These are phyloP conservation scores for Danio kyathit DNA, from an alignment of 2,797 vertebrate species.

Conservation along the genomic window DNA sequence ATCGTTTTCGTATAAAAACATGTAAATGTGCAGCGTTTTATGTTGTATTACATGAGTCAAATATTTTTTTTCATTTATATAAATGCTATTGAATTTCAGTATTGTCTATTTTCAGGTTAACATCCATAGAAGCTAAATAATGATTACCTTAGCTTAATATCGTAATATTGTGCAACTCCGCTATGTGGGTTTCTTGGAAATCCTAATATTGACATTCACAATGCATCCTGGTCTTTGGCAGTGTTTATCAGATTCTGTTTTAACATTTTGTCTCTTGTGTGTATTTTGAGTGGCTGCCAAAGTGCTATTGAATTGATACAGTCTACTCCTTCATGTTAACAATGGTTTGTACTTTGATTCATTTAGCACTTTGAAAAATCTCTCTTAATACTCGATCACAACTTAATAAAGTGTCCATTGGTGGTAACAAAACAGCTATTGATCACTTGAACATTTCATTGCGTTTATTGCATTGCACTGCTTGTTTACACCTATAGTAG, in stretches of 20 bases:
- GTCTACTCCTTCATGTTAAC: not conserved
- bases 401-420: too few species aligned
- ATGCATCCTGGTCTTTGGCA: not conserved
- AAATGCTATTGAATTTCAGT: too few species aligned
- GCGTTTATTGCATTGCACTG: slow-evolving; percentile 2
- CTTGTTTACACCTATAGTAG: not conserved
- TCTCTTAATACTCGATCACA: not conserved
- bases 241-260: not conserved
- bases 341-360: slow-evolving; percentile 31
- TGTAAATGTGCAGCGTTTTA: too few species aligned
- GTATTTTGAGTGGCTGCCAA: slow-evolving; percentile 25
- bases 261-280: not conserved
- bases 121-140: not conserved
- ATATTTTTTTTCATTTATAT: too few species aligned
- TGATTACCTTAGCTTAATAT: not conserved
- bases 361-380: slow-evolving; percentile 3
- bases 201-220: not conserved
- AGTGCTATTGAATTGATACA: slow-evolving; percentile 30
- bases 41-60: too few species aligned
- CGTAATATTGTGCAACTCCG: too few species aligned
- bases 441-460: slow-evolving; percentile 15
- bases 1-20: too few species aligned
- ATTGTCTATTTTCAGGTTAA: too few species aligned
- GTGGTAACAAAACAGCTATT: not conserved
- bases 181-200: not conserved